phyloP scores from a whole-genome alignment of 2,888 invertebrate species.

The Heliconius hortense region DNA sequence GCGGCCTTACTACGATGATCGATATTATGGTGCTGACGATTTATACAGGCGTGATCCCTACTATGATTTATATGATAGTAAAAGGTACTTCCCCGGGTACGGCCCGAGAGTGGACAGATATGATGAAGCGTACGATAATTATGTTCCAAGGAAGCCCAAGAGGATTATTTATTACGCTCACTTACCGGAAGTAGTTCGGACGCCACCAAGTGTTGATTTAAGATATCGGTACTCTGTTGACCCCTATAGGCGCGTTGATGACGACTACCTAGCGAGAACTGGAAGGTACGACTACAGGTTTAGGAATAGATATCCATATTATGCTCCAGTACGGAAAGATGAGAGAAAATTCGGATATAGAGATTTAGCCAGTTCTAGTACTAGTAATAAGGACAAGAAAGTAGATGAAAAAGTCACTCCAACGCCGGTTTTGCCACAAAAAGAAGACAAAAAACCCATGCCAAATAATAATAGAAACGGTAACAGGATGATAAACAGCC shows the following conservation, averaged over 20 bases:
- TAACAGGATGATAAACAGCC: conserved; percentile 69
- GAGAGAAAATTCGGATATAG: conserved; percentile 75
- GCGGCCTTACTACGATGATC: conserved; percentile 68
- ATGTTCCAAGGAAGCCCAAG: conserved; percentile 75
- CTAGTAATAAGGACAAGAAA: conserved; percentile 69
- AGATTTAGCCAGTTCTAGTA: conserved; percentile 69
- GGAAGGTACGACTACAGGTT: conserved; percentile 76
- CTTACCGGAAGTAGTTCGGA: conserved; percentile 85
- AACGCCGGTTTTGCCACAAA: conserved; percentile 70
- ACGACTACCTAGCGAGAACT: conserved; percentile 65
- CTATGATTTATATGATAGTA: conserved; percentile 68
- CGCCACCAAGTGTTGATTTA: conserved; percentile 81
- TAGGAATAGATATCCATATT: conserved; percentile 66
- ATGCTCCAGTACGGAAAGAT: conserved; percentile 71
- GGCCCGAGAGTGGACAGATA: conserved; percentile 68
- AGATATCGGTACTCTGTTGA: conserved; percentile 77
- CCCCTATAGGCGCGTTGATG: conserved; percentile 71
- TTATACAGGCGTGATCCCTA: conserved; percentile 71
- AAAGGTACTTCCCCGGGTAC: conserved; percentile 59
- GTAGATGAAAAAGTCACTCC: conserved; percentile 74
- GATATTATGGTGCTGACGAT: conserved; percentile 67
- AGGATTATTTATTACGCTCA: conserved; percentile 87
- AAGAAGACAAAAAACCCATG: conserved; percentile 58
- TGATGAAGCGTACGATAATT: conserved; percentile 70
- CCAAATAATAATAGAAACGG: conserved; percentile 48